Evolutionary conservation across 2,113 vertebrate genomes (phyloP), one percentile per base, ranked within the genome.

Genomic region (Pandion haliaetus): DNA sequence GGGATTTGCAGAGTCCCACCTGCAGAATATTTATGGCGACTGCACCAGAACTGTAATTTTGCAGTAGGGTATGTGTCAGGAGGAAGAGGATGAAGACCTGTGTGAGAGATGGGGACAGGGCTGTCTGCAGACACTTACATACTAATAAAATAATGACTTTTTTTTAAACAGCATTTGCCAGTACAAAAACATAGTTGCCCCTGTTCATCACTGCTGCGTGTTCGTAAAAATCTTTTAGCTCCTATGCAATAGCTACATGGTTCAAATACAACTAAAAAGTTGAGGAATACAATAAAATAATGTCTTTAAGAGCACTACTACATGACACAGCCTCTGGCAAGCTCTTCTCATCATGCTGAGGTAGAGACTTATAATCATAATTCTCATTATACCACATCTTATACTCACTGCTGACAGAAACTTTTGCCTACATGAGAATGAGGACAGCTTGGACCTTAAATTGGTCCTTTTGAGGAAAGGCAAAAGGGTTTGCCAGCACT

Each of bases 111-210:
- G 4, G 15, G 32, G 13, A 55, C 9, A 29, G 2, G 7, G 6
- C 10, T 57, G 10, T 61, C 21, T 59, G 34, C 13, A 80, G 40
- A 45, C 3, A 2, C 0, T 4, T 44, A 9, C 1, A 24, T 9
- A 50, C 10, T 45, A 76, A 71, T 38, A 58, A 9, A 29, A 21
- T 17, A 72, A 25, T 7, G 2, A 49, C 1, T 0, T 17, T 23
- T 26, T 80, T 78, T 79, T 24, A 52, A 86, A 36, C 2, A 55
- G 1, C 20, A 72, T 86, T 92, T 92, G 5, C 7, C 20, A 20
- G 24, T 19, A 82, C 5, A 47, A 52, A 88, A 49, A 25, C 21
- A 36, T 18, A 40, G 10, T 31, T 73, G 5, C 9, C 10, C 8
- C 12, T 70, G 20, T 59, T 83, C 45, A 3, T n/a, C n/a, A 52